Base-by-base conservation (phyloP, 92 coral and sea anemone genomes). In the Anthopleura xanthogrammica region DNA sequence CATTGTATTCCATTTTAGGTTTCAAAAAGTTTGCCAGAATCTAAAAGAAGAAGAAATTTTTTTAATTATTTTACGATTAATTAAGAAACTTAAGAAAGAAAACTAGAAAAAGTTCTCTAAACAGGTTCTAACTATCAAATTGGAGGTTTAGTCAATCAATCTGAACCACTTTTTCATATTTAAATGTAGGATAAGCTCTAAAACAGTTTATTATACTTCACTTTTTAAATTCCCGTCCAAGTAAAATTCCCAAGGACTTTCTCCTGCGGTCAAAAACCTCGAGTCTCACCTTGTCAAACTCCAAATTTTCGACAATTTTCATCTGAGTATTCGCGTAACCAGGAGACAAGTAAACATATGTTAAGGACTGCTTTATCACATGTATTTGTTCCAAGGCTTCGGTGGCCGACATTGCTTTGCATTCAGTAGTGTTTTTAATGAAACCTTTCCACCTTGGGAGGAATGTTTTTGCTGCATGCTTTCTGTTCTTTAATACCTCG, bases 1-100 rank as follows among this genome's bases (percentile, higher is more conserved):
- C 60, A 76, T 89, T 92, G 40, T 19, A 43, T 0, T 73, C 41
- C 58, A 92, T 41, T 77, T 89, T 92, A 17, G 92, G 89, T 80
- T 60, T 83, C 78, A 92, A 81, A 77, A 85, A 74, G 56, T 87
- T 80, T 68, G n/a, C 29, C 22, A 92, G 82, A 46, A 86, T 81
- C 95, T 92, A 48, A 50, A 85, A 88, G n/a, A n/a, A n/a, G n/a
- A n/a, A n/a, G n/a, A n/a, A n/a, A n/a, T n/a, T n/a, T n/a, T 7
- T 2, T 39, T 22, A 24, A 54, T 7, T 50, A 20, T 76, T 76
- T n/a, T n/a, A n/a, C n/a, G n/a, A n/a, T n/a, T n/a, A n/a, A n/a
- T n/a, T n/a, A n/a, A n/a, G n/a, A n/a, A n/a, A n/a, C n/a, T n/a
- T n/a, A n/a, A n/a, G n/a, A 29, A 29, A 29, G 36, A 29, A 29